These are phyloP conservation scores for Cacoxenus indagator DNA, from an alignment of 2,888 invertebrate species.

Conservation along the genomic window DNA sequence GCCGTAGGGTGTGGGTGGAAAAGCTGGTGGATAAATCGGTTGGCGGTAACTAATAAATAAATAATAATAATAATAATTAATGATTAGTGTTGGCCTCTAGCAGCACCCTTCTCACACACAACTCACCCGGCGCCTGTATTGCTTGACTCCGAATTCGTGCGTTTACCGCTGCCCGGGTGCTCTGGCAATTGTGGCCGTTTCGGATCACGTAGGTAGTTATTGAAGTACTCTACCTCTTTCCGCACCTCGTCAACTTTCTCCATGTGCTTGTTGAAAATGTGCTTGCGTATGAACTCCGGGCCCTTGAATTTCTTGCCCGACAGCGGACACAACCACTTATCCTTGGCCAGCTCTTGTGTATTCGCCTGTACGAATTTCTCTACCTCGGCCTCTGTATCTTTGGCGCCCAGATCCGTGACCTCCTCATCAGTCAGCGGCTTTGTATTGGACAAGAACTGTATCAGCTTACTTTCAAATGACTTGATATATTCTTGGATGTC, in stretches of 20 bases:
- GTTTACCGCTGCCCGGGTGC: constrained; percentile 74
- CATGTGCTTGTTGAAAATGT: constrained; percentile 96
- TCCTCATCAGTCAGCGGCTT: constrained; percentile 84
- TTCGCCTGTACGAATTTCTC: constrained; percentile 97
- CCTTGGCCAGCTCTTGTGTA: constrained; percentile 96
- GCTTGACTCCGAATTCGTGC: constrained; percentile 60
- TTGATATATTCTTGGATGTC: constrained; percentile 79
- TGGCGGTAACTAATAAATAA: constrained; percentile 56
- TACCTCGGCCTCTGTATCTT: constrained; percentile 76
- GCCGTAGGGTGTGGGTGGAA: constrained; percentile 70
- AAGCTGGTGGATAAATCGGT: constrained; percentile 68
- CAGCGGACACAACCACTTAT: constrained; percentile 98
- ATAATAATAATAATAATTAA: neutral
- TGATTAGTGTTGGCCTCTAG: too few relatives aligned
- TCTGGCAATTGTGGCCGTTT: constrained; percentile 95
- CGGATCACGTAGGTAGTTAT: constrained; percentile 94
- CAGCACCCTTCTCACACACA: too few relatives aligned
- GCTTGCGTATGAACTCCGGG: constrained; percentile 98
- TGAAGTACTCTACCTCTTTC: constrained; percentile 97
- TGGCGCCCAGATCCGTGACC: constrained; percentile 85
- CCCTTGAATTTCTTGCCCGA: constrained; percentile 99
- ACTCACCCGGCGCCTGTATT: constrained; percentile 39
- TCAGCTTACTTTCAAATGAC: constrained; percentile 91
- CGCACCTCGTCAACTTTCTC: constrained; percentile 98
- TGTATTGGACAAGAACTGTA: constrained; percentile 86